These are phyloP conservation scores for Tyto alba DNA, from an alignment of 2,113 vertebrate species.

Conservation along the genomic window DNA sequence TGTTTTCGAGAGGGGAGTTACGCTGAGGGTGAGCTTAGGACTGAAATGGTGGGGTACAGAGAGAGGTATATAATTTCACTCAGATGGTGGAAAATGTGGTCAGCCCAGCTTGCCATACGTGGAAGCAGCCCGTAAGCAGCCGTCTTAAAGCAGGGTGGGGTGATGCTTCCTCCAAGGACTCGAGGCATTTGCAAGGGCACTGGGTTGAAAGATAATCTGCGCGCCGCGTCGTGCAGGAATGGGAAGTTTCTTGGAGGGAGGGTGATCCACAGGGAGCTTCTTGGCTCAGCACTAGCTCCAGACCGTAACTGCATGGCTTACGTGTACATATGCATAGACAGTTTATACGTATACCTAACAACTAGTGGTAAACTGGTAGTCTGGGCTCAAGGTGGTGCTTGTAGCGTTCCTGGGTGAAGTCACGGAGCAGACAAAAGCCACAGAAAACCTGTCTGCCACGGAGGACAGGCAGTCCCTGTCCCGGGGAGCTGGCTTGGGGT, in stretches of 20 bases:
- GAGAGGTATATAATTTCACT: not conserved
- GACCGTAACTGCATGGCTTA: not conserved
- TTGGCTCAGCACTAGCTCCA: not conserved
- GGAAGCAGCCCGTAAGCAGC: not conserved
- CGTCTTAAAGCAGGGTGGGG: not conserved
- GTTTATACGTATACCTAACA: accelerated
- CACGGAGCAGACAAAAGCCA: not conserved
- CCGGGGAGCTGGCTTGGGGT: accelerated
- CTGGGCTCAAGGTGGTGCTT: not conserved
- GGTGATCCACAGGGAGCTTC: not conserved
- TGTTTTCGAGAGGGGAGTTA: not conserved
- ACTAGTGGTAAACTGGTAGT: not conserved
- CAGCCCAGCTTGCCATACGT: not conserved
- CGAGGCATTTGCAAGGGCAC: not conserved
- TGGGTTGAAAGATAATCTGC: not conserved
- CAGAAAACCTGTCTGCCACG: not conserved
- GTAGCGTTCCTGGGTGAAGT: not conserved
- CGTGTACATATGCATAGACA: accelerated
- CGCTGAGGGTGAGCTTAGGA: not conserved
- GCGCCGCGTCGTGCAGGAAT: not conserved
- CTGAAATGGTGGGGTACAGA: not conserved
- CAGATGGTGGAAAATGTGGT: not conserved
- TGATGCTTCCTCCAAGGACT: not conserved
- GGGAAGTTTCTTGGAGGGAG: not conserved
- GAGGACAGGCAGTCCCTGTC: not conserved